Percentiles rank a stretch among this genome's conserved stretches.
These are phyloP conservation scores for Notamacropus eugenii DNA, from an alignment of 2,797 vertebrate species.

Conservation along the genomic window DNA sequence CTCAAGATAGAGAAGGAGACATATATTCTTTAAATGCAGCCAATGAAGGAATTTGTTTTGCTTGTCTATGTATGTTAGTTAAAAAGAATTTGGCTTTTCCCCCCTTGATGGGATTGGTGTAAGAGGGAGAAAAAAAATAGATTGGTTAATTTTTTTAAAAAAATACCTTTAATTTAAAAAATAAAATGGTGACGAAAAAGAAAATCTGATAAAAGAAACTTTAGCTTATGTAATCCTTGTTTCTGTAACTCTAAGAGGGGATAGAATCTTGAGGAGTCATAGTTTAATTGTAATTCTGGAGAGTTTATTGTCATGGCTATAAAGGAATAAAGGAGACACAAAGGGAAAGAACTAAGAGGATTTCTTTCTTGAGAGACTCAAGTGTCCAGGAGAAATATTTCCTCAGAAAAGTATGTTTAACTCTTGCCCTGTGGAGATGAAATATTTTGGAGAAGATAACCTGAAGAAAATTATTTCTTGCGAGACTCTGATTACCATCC, in stretches of 20 bases:
- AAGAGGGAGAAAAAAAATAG: not conserved
- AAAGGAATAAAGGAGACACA: too few relatives aligned
- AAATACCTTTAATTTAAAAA: not conserved
- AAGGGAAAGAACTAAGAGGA: too few relatives aligned
- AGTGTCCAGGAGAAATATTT: too few relatives aligned
- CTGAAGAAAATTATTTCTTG: not conserved
- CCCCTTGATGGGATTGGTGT: not conserved
- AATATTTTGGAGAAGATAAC: too few relatives aligned
- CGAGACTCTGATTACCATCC: not conserved
- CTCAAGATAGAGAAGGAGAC: not conserved
- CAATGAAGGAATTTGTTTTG: not conserved
- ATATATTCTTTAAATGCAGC: not conserved
- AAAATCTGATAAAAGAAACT: not conserved
- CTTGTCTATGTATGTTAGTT: not conserved
- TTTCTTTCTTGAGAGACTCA: too few relatives aligned
- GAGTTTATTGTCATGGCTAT: too few relatives aligned
- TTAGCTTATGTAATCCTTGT: not conserved
- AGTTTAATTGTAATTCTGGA: too few relatives aligned
- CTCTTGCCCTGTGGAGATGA: too few relatives aligned
- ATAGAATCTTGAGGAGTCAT: too few relatives aligned
- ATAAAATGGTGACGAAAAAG: not conserved
- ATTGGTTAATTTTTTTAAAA: not conserved
- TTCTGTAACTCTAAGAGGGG: too few relatives aligned
- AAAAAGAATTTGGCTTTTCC: not conserved
- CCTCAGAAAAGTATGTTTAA: too few relatives aligned